Evolutionary conservation across 1,140 invertebrate species (phyloP).

Genomic region (Tetraneura akinire): DNA sequence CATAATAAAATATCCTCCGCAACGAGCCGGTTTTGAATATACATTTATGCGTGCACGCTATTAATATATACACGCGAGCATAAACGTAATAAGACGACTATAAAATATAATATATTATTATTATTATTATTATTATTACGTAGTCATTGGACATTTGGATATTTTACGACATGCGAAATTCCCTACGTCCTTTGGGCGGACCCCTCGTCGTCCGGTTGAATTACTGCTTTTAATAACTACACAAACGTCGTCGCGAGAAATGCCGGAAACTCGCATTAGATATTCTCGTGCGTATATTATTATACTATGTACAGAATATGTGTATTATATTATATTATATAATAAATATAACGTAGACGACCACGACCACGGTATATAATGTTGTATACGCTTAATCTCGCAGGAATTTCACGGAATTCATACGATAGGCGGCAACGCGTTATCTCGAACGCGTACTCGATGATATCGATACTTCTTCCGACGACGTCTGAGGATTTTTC

Average conservation of each 20-base stretch:
- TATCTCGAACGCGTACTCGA: not conserved
- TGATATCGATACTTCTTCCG: not conserved
- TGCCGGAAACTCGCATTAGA: not conserved
- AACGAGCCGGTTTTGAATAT: constrained; percentile 8
- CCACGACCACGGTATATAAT: not conserved
- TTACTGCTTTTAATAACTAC: constrained; percentile 40
- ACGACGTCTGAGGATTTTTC: not conserved
- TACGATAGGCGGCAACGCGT: not conserved
- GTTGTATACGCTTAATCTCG: constrained; percentile 25
- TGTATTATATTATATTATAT: no score
- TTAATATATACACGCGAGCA: no score
- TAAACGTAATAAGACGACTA: no score
- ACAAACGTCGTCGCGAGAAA: not conserved
- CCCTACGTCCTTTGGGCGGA: constrained; percentile 20
- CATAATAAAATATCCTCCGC: no score
- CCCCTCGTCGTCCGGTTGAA: constrained; percentile 28
- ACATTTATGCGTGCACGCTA: not conserved
- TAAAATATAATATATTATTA: not conserved
- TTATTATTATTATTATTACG: not conserved
- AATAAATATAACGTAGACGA: not conserved
- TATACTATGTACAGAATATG: no score
- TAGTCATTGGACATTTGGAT: not conserved
- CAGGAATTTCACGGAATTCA: not conserved
- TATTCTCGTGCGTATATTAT: no score
- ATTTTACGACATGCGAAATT: constrained; percentile 46